A percentile compares a stretch with the other conserved stretches of the same genome.
Conservation (phyloP, 2,888 invertebrate genomes). For the Acanthosoma haemorrhoidale region DNA sequence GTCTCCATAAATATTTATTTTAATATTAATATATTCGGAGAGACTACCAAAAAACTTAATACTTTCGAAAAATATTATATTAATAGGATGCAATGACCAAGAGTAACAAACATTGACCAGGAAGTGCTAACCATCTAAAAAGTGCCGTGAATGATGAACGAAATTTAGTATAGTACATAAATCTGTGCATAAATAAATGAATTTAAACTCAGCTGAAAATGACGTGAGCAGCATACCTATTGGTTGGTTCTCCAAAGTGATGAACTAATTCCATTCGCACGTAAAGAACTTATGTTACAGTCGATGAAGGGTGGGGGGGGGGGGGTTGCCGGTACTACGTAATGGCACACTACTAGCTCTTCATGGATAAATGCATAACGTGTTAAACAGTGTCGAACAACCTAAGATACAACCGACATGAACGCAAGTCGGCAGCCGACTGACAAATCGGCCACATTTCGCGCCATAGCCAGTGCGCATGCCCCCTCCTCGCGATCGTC, state of each 20-base stretch:
- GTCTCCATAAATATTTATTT: no score
- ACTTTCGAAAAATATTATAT: not conserved
- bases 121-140: not conserved
- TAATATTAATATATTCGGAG: no score
- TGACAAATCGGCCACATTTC: not conserved
- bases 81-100: not conserved
- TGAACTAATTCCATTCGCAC: slow-evolving; percentile 24
- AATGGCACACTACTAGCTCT: not conserved
- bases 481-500: no score
- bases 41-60: not conserved
- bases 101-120: not conserved
- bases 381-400: not conserved
- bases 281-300: not conserved
- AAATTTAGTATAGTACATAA: not conserved
- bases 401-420: not conserved
- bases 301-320: not conserved
- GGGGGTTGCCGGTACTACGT: not conserved
- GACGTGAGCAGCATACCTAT: not conserved
- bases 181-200: not conserved
- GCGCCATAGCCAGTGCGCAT: not conserved
- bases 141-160: not conserved
- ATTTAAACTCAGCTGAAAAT: not conserved
- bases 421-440: not conserved
- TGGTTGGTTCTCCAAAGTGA: slow-evolving; percentile 12
- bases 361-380: not conserved